Evolutionary conservation across 2,113 vertebrate species (phyloP), one percentile per base, ranked within the genome.

Genomic region (Nipponia nippon): DNA sequence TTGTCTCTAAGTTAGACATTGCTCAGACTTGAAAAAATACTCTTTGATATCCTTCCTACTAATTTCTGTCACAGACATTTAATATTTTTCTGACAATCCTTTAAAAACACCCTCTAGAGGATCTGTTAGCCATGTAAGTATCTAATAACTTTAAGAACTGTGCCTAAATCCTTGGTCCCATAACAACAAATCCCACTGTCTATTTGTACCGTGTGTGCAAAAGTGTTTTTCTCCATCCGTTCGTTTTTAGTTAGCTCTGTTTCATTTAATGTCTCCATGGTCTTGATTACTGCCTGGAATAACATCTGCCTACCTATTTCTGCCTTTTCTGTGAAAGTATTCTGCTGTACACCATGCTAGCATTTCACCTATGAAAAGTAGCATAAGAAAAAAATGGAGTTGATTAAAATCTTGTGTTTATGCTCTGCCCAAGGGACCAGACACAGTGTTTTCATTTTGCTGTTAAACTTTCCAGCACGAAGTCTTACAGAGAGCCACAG

Each of bases 401-500:
- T 70, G 59, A 67, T 71, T 82, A 71, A 78, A 91, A 62, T 6
- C 22, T 81, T 10, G 0, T 46, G 53, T 17, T 59, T 81, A 26
- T 4, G 2, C 32, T 75, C 13, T 55, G 17, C 8, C 18, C 6
- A 71, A 44, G 19, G 12, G 29, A 83, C 9, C 1, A 44, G 38
- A 46, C 9, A 9, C 1, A 5, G 4, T 1, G 1, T 62, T 92
- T 61, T 38, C 13, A 32, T 70, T 58, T 80, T 83, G 34, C 32
- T 79, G 27, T 17, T 52, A 30, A 72, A 26, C 4, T 55, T 73
- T 25, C 16, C 5, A 8, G 5, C 10, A 6, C 0, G 0, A 55
- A 52, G 5, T 9, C 20, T 47, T n/a, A 25, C 14, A 27, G 42
- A 72, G 16, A 20, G 4, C 10, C 11, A 0, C 1, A 7, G 30